Conservation (phyloP, 2,113 vertebrate genomes). For the Triplophysa siluroides region DNA sequence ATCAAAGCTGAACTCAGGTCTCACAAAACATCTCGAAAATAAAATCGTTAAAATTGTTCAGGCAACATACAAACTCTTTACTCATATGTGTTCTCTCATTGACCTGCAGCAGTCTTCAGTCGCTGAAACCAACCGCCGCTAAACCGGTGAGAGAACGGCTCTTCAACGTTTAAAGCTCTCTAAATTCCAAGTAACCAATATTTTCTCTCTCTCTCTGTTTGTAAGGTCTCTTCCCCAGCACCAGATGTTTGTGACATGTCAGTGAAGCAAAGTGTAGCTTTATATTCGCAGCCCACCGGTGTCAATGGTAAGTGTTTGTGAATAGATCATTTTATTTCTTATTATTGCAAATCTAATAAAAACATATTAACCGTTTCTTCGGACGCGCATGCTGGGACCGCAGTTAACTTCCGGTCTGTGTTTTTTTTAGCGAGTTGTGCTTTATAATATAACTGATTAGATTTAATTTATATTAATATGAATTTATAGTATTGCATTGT, state of each 20-base stretch:
- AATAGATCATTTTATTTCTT: background rate
- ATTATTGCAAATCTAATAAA: too few species aligned
- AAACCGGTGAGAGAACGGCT: slow-evolving; percentile 77
- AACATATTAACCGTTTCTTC: too few species aligned
- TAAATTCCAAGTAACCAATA: too few species aligned
- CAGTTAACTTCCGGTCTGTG: too few species aligned
- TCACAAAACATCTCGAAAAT: background rate
- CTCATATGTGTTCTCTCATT: background rate
- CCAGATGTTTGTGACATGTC: slow-evolving; percentile 4
- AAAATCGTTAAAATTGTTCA: background rate
- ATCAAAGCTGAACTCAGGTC: slow-evolving; percentile 97
- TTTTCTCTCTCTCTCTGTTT: background rate
- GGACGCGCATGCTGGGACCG: too few species aligned
- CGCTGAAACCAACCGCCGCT: slow-evolving; percentile 86
- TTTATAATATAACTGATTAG: too few species aligned
- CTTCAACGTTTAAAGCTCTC: background rate
- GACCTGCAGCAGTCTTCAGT: slow-evolving; percentile 84
- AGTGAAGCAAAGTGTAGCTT: background rate
- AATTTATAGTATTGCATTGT: too few species aligned
- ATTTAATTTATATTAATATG: too few species aligned
- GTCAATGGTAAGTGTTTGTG: background rate
- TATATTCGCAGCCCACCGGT: background rate
- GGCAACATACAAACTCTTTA: background rate
- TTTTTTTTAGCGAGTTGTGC: too few species aligned
- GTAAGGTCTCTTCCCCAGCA: background rate